phyloP scores from a whole-genome alignment of 2,797 vertebrate genomes.

The Sardinella longiceps region DNA sequence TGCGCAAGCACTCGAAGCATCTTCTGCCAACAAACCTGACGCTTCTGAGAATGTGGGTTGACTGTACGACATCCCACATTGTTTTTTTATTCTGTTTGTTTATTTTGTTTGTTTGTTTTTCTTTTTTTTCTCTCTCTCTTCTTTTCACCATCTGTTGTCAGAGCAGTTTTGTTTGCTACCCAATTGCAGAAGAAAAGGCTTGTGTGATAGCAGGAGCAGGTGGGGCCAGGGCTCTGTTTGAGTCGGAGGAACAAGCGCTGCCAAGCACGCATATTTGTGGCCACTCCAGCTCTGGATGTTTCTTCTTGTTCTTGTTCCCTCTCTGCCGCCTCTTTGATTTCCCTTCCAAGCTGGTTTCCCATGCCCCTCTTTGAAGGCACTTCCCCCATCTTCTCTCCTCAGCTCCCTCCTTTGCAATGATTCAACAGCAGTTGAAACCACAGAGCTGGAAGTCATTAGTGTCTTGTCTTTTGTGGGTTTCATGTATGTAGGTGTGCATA shows the following conservation, averaged over 20 bases:
- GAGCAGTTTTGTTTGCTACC: conserved; percentile 21
- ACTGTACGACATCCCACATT: conserved; percentile 17
- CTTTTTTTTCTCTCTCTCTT: background rate
- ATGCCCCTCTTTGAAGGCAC: conserved; percentile 10
- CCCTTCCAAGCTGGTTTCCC: conserved; percentile 28
- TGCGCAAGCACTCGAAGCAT: background rate
- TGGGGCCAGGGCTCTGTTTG: background rate
- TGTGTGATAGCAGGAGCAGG: conserved; percentile 9
- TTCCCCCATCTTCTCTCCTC: background rate
- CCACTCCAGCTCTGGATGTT: conserved; percentile 25
- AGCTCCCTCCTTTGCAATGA: background rate
- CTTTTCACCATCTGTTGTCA: conserved; percentile 21
- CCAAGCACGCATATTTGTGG: conserved; percentile 23
- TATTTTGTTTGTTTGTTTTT: background rate
- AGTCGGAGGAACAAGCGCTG: conserved; percentile 1
- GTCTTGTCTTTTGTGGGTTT: conserved; percentile 9
- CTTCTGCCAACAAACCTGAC: conserved; percentile 4
- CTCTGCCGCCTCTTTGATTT: conserved; percentile 23
- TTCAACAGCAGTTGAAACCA: conserved; percentile 12
- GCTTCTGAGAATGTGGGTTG: conserved; percentile 1
- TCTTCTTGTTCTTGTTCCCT: conserved; percentile 26
- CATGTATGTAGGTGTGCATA: conserved; percentile 26
- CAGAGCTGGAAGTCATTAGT: conserved; percentile 21
- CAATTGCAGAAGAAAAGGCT: conserved; percentile 24
- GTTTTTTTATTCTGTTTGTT: conserved; percentile 27